Percentiles rank a stretch among this genome's conserved stretches.
Evolutionary conservation across 2,797 vertebrate genomes (phyloP).

Genomic region (Periophthalmus magnuspinnatus): DNA sequence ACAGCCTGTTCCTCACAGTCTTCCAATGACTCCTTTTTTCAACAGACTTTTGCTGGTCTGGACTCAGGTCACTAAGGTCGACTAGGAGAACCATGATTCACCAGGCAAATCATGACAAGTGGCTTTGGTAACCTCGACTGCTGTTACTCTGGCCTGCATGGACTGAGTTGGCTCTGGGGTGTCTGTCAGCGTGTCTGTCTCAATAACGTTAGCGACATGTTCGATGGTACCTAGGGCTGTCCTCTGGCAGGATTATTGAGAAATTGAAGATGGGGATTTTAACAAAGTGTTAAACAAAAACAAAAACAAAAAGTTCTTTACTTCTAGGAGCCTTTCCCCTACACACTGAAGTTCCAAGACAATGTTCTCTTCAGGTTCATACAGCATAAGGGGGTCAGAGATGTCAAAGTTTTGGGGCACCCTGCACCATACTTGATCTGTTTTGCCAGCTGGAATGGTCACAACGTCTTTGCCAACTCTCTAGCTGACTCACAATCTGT

Average conservation of each 20-base stretch:
- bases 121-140: background rate
- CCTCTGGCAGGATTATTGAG: slow-evolving; percentile 14
- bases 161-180: background rate
- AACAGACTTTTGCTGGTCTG: background rate
- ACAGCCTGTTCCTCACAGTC: background rate
- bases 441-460: background rate
- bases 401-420: slow-evolving; percentile 12
- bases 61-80: background rate
- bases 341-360: slow-evolving; percentile 13
- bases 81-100: slow-evolving; percentile 5
- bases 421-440: slow-evolving; percentile 17
- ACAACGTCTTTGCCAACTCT: slow-evolving; percentile 5
- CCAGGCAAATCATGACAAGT: background rate
- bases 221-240: slow-evolving; percentile 14
- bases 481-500: background rate
- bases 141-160: background rate
- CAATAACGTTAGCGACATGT: background rate
- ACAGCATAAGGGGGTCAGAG: slow-evolving; percentile 17
- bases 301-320: background rate
- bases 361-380: slow-evolving; percentile 8
- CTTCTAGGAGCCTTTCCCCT: slow-evolving; percentile 24
- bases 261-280: slow-evolving; percentile 28
- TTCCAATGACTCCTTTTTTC: background rate
- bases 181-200: background rate
- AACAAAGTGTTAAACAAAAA: background rate